phyloP scores from a whole-genome alignment of 1,140 invertebrate genomes.

The Heliothis subflexa region DNA sequence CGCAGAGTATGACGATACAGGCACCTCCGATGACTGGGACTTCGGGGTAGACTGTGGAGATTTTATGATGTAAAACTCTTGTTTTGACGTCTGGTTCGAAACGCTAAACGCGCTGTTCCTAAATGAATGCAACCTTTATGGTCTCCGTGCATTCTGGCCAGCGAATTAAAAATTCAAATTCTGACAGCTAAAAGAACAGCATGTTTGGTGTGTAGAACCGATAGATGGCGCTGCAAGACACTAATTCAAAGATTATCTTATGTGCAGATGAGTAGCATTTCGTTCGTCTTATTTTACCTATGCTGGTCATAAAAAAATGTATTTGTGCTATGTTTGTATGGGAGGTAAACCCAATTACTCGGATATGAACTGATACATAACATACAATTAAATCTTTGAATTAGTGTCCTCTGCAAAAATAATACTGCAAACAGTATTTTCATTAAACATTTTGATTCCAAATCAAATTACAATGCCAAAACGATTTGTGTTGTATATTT shows the following conservation, averaged over 20 bases:
- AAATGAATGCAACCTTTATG: too few species aligned
- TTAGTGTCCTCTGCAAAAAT: background rate
- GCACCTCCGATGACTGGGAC: conserved; percentile 88
- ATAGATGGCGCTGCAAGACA: background rate
- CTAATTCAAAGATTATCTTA: background rate
- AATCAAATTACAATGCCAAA: conserved; percentile 13
- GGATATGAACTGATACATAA: background rate
- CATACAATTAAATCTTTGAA: background rate
- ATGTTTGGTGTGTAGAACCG: background rate
- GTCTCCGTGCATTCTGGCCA: too few species aligned
- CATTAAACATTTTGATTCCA: background rate
- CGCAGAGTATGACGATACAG: conserved; percentile 87
- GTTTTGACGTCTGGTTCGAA: background rate
- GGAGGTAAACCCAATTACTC: too few species aligned
- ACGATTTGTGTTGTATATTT: conserved; percentile 7
- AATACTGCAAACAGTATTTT: background rate
- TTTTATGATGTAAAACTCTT: conserved; percentile 87
- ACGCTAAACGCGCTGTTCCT: background rate
- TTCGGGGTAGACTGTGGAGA: conserved; percentile 88
- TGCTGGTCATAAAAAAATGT: too few species aligned
- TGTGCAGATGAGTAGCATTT: too few species aligned
- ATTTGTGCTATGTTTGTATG: too few species aligned
- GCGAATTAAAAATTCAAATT: too few species aligned
- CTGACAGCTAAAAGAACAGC: background rate
- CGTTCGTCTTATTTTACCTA: too few species aligned